phyloP scores from a whole-genome alignment of 2,113 vertebrate genomes.

The Rhegmatorhina hoffmannsi region DNA sequence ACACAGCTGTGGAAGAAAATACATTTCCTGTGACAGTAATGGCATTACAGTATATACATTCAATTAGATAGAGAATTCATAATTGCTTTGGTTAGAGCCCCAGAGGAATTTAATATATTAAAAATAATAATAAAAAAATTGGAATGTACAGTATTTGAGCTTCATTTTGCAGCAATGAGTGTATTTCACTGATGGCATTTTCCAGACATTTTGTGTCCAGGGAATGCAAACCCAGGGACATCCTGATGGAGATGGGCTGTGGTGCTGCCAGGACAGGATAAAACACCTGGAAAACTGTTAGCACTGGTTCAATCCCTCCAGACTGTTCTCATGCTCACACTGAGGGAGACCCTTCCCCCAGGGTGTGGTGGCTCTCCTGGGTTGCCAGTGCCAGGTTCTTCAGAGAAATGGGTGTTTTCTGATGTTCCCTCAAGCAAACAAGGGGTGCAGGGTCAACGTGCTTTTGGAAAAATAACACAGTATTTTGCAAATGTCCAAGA shows the following conservation, averaged over 20 bases:
- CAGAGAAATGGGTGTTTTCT: background rate
- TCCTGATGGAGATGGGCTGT: background rate
- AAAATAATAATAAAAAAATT: background rate
- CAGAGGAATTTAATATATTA: background rate
- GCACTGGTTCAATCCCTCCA: background rate
- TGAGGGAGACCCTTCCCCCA: background rate
- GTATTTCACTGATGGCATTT: background rate
- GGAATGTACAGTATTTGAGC: background rate
- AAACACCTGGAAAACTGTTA: background rate
- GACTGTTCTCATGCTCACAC: background rate
- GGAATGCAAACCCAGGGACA: background rate
- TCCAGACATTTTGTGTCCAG: background rate
- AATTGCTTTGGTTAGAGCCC: background rate
- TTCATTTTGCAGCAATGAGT: background rate
- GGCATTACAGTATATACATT: background rate
- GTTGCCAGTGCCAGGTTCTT: background rate
- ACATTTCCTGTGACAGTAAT: constrained; percentile 15
- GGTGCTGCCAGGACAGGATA: background rate
- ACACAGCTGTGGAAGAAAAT: background rate
- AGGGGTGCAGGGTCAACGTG: too few relatives aligned
- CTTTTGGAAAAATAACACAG: too few relatives aligned
- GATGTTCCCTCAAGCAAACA: too few relatives aligned
- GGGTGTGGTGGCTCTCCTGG: background rate
- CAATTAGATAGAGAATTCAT: background rate
- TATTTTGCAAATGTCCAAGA: too few relatives aligned